Evolutionary conservation across 2,888 invertebrate species (phyloP).

Genomic region (Arrhopalites spinosus): DNA sequence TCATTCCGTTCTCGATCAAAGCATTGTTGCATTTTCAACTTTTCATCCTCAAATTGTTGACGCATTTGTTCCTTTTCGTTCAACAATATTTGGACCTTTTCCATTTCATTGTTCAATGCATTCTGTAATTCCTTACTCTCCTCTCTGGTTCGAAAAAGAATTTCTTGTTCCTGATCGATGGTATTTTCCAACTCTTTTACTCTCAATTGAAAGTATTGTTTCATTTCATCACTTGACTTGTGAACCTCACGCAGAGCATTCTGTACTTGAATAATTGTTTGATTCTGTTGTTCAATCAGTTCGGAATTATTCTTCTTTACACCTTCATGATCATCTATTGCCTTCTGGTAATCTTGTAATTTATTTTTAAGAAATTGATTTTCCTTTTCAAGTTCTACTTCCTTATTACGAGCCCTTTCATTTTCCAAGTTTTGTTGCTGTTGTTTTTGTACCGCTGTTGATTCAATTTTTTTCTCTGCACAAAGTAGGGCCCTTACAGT

Average conservation of each 20-base stretch:
- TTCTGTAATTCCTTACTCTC: conserved; percentile 5
- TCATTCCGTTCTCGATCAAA: conserved; percentile 27
- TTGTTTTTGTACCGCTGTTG: not conserved
- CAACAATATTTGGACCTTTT: not conserved
- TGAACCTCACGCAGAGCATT: not conserved
- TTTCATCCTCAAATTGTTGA: conserved; percentile 18
- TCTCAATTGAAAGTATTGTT: not conserved
- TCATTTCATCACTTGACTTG: not conserved
- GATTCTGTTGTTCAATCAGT: conserved; percentile 2
- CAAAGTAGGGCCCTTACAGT: conserved; percentile 6
- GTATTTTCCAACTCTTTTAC: not conserved
- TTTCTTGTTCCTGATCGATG: not conserved
- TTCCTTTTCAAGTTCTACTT: not conserved
- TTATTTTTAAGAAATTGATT: not conserved
- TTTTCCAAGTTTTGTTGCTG: not conserved
- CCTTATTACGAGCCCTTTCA: not conserved
- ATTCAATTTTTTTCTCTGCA: conserved; percentile 1
- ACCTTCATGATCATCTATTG: not conserved
- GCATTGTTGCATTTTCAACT: conserved; percentile 8
- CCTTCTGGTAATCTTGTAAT: not conserved
- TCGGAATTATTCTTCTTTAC: not conserved
- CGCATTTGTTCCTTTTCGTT: conserved; percentile 4
- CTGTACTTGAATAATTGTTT: not conserved
- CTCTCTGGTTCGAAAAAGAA: not conserved
- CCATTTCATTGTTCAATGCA: not conserved